Conservation (phyloP, 2,888 invertebrate genomes). For the Xestoiulus laeticollis region DNA sequence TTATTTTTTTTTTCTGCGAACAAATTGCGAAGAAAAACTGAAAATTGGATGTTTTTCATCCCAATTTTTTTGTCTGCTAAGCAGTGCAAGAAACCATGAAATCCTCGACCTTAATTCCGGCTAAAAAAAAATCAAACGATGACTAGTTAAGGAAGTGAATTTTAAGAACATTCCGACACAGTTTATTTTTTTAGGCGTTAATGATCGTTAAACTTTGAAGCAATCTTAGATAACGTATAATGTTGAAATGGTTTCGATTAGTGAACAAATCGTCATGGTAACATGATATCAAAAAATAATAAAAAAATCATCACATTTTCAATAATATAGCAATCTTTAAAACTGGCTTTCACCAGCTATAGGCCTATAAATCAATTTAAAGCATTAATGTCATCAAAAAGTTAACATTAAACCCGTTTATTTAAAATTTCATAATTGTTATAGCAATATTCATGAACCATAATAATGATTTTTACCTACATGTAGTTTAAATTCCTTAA, state of each 20-base stretch:
- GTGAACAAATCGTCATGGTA: neutral
- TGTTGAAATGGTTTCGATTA: neutral
- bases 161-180: neutral
- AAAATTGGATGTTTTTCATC: neutral
- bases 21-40: neutral
- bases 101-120: neutral
- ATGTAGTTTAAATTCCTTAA: no score
- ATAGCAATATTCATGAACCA: no score
- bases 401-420: no score
- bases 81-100: neutral
- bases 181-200: neutral
- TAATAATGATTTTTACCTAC: no score
- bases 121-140: neutral
- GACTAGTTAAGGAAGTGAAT: neutral
- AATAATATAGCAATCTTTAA: no score
- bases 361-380: no score
- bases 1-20: no score
- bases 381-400: no score
- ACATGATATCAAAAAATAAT: no score
- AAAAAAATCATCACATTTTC: no score
- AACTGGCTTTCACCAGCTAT: no score
- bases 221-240: neutral
- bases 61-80: neutral
- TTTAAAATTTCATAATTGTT: no score
- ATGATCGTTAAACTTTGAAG: constrained; percentile 21